Evolutionary conservation across 2,888 invertebrate genomes (phyloP).

Genomic region (Meghimatium bilineatum): DNA sequence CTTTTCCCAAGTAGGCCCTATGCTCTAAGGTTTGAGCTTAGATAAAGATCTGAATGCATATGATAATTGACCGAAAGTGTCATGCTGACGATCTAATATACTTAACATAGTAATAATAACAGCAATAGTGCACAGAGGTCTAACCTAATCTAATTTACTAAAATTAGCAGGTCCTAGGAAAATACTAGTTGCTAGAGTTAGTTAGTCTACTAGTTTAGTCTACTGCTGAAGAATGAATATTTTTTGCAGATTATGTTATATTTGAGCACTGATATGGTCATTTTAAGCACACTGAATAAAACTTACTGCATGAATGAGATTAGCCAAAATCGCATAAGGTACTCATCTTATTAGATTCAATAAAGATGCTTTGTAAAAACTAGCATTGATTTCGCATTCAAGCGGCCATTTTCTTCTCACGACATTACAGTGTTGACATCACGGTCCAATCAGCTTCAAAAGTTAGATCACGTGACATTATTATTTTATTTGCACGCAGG

Average conservation of each 20-base stretch:
- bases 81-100: too few relatives aligned
- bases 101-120: too few relatives aligned
- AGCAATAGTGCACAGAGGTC: too few relatives aligned
- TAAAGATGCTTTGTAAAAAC: constrained; percentile 13
- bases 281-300: neutral
- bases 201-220: too few relatives aligned
- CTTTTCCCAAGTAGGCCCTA: too few relatives aligned
- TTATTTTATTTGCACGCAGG: constrained; percentile 36
- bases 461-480: constrained; percentile 51
- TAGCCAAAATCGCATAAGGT: constrained; percentile 39
- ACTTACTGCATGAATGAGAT: constrained; percentile 40
- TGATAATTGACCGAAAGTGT: too few relatives aligned
- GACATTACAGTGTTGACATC: constrained; percentile 55
- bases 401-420: constrained; percentile 53
- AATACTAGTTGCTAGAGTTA: too few relatives aligned
- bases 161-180: too few relatives aligned
- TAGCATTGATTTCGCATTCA: constrained; percentile 16
- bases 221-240: neutral
- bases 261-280: neutral
- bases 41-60: too few relatives aligned
- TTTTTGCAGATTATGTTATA: neutral
- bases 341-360: constrained; percentile 18
- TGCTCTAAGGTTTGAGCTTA: too few relatives aligned
- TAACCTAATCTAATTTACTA: too few relatives aligned
- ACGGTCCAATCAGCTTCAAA: constrained; percentile 50